These are phyloP conservation scores for Otolemur garnettii DNA, from an alignment of 2,113 vertebrate species.

Conservation along the genomic window DNA sequence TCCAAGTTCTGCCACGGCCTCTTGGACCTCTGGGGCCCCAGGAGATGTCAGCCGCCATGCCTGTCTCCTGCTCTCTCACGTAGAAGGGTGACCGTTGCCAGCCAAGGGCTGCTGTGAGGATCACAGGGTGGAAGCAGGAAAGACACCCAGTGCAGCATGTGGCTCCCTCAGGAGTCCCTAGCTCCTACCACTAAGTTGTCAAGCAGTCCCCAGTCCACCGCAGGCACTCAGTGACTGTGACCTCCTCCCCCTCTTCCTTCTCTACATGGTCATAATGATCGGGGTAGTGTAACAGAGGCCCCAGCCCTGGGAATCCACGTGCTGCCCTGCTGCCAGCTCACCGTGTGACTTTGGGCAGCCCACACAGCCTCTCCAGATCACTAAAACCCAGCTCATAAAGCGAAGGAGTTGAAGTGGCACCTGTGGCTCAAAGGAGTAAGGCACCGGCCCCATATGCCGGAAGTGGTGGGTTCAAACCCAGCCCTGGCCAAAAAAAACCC, in stretches of 20 bases:
- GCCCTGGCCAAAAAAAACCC: no score
- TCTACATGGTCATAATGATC: background rate
- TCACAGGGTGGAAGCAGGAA: fast-evolving
- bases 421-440: no score
- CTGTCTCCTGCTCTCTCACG: background rate
- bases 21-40: background rate
- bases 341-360: background rate
- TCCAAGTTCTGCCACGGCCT: background rate
- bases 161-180: fast-evolving
- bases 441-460: no score
- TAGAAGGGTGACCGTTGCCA: fast-evolving
- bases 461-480: no score
- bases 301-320: fast-evolving
- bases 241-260: background rate
- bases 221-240: no score
- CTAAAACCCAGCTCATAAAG: background rate
- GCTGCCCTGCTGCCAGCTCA: no score
- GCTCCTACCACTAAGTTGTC: background rate
- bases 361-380: background rate
- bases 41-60: no score
- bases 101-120: background rate
- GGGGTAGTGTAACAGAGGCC: background rate
- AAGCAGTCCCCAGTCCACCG: fast-evolving
- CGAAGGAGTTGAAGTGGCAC: background rate
- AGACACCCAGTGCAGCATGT: fast-evolving